These are phyloP conservation scores for Hemitrygon akajei DNA, from an alignment of 2,797 vertebrate species.

Conservation along the genomic window DNA sequence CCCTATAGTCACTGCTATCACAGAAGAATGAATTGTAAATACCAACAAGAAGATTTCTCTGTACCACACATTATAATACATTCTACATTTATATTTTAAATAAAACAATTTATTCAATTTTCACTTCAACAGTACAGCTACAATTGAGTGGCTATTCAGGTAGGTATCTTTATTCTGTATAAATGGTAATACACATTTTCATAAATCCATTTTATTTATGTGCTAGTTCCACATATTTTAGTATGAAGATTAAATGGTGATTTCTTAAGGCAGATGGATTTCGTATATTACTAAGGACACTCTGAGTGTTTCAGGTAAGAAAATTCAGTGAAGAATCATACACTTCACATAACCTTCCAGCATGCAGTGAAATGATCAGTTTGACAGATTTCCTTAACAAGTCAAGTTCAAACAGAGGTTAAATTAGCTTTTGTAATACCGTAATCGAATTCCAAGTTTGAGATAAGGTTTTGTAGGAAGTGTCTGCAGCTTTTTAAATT, in stretches of 20 bases:
- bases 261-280: not conserved
- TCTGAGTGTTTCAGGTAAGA: not conserved
- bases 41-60: not conserved
- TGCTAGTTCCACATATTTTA: not conserved
- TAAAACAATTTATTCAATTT: not conserved
- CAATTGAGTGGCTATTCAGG: slow-evolving; percentile 1
- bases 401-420: not conserved
- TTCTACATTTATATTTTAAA: not conserved
- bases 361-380: slow-evolving; percentile 3
- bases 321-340: not conserved
- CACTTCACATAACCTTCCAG: not conserved
- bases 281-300: not conserved
- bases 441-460: not conserved
- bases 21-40: not conserved
- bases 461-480: not conserved
- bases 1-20: not conserved
- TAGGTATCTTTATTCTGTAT: not conserved
- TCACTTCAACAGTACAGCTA: not conserved
- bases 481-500: not conserved
- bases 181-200: not conserved
- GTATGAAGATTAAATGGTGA: not conserved
- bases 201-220: not conserved
- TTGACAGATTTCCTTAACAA: not conserved
- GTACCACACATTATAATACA: not conserved
- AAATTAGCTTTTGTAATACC: slow-evolving; percentile 12